A percentile compares a stretch with the other conserved stretches of the same genome.
Conservation (phyloP, 2,113 vertebrate genomes). For the Gymnocephalus cernua region DNA sequence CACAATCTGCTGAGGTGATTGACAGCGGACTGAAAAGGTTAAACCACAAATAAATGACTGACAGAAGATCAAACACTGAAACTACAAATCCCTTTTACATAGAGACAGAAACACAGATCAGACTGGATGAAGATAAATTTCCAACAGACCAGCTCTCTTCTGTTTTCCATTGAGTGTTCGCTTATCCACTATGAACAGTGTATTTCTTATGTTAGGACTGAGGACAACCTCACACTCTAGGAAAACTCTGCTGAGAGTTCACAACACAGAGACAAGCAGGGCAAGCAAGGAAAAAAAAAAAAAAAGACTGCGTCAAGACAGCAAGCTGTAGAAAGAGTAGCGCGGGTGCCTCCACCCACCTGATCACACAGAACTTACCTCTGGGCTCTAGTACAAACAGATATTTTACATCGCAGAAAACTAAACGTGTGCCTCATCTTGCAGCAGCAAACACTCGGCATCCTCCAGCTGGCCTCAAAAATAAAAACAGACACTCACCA, state of each 20-base stretch:
- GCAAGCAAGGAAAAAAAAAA: conserved; percentile 31
- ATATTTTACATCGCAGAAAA: conserved; percentile 25
- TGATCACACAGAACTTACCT: conserved; percentile 62
- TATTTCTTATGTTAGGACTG: conserved; percentile 6
- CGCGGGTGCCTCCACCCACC: conserved; percentile 6
- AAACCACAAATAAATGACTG: conserved; percentile 43
- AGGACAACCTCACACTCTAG: conserved; percentile 53
- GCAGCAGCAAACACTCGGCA: background rate
- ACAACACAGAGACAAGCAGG: conserved; percentile 43
- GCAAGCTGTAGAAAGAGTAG: conserved; percentile 44
- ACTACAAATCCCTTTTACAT: background rate
- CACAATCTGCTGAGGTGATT: conserved; percentile 17
- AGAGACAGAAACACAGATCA: conserved; percentile 37
- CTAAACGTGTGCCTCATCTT: background rate
- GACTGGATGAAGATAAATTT: conserved; percentile 23
- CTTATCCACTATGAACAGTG: conserved; percentile 23
- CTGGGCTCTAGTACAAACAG: conserved; percentile 15
- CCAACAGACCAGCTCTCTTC: conserved; percentile 5
- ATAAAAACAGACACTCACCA: conserved; percentile 82
- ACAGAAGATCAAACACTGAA: conserved; percentile 29
- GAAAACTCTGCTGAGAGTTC: conserved; percentile 3
- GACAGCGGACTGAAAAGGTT: conserved; percentile 17
- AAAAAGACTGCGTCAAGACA: conserved; percentile 10
- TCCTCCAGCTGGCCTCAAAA: background rate
- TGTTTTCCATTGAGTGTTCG: conserved; percentile 34